Evolutionary conservation across 1,140 invertebrate species (phyloP), one percentile per base, ranked within the genome.

Genomic region (Diploscapter pachys): DNA sequence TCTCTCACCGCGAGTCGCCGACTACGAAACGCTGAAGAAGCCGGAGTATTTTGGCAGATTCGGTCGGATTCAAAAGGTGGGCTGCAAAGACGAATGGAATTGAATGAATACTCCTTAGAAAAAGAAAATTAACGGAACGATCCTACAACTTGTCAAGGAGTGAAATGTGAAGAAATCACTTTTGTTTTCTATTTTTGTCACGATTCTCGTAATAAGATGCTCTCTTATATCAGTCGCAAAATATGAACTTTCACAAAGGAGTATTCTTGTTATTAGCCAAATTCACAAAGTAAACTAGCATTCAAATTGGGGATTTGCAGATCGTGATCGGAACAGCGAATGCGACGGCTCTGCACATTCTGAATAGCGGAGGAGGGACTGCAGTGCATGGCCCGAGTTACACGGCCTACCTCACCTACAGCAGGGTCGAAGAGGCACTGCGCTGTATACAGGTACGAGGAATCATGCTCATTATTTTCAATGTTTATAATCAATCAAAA

Each of bases 41-140:
- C 92, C 93, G 86, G 96, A 99, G 87, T 99, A 97, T 90, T 99
- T 99, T 90, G 96, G 96, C 73, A 96, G 96, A 89, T 99, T 96
- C 90, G 97, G 97, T 31, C 98, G 97, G 90, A 98, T 99, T 87
- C 92, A 96, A 87, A 99, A 99, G 91, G 94, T 99, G 87, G 62
- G 53, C n/a, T 56, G 54, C 4, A 63, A 54, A 63, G 31, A 31
- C 31, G 31, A 31, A 31, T 31, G 13, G 11, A 67, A 52, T 69
- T 69, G 9, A 65, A 49, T 48, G 9, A 9, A 9, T 9, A 59
- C 8, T 13, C 53, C 31, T 56, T 9, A 59, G 51, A 9, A 69
- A 59, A 9, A 11, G 8, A 31, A 69, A 54, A 54, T 31, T 31
- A 31, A 31, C 31, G 31, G 31, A 31, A 31, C 31, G 31, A 31